These are phyloP conservation scores for Perognathus longimembris DNA, from an alignment of 2,113 vertebrate genomes.

Conservation along the genomic window DNA sequence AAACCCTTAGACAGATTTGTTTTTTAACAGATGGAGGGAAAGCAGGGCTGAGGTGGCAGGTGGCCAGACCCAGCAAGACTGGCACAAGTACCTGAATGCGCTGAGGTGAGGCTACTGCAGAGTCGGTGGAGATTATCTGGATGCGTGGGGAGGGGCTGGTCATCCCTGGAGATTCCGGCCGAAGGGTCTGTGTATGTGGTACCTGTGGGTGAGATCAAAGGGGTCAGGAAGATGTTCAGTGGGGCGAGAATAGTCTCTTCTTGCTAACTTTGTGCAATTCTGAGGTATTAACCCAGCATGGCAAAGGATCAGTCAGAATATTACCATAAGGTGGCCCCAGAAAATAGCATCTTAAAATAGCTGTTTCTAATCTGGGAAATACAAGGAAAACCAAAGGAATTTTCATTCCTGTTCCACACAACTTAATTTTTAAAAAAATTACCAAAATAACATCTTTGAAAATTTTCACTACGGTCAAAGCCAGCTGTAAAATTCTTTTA, in stretches of 20 bases:
- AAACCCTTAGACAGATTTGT: neutral
- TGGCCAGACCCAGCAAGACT: neutral
- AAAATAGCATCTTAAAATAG: slow-evolving; percentile 42
- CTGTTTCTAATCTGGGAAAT: slow-evolving; percentile 33
- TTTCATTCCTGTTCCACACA: neutral
- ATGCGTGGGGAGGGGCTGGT: slow-evolving; percentile 95
- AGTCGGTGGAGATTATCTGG: slow-evolving; percentile 95
- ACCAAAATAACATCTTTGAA: slow-evolving; percentile 11
- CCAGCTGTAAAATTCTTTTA: neutral
- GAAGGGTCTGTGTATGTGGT: slow-evolving; percentile 86
- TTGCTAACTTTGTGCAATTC: neutral
- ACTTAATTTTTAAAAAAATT: neutral
- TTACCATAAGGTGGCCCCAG: neutral
- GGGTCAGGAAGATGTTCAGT: neutral
- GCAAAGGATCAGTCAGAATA: slow-evolving; percentile 35
- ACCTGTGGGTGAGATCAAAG: slow-evolving; percentile 80
- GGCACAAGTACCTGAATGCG: slow-evolving; percentile 92
- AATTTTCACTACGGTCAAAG: slow-evolving; percentile 26
- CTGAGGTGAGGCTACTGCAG: slow-evolving; percentile 92
- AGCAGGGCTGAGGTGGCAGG: neutral
- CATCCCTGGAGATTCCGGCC: slow-evolving; percentile 94
- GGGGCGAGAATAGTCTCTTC: neutral
- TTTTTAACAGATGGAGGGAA: neutral
- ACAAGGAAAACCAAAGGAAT: neutral
- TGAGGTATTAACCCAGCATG: neutral